Base-by-base conservation (phyloP, 2,888 invertebrate genomes). In the Polia nebulosa region DNA sequence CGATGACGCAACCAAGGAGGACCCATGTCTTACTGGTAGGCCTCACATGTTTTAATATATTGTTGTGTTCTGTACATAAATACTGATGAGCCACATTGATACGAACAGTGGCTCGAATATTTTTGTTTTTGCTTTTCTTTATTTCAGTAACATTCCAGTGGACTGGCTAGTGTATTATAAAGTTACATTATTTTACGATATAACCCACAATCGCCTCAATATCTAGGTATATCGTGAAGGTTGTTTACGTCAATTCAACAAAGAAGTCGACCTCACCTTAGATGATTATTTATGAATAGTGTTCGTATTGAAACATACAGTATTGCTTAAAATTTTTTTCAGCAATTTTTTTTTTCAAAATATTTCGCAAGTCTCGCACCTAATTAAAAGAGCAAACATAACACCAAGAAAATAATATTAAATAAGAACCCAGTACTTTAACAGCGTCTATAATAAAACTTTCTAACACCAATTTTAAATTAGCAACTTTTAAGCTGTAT, bases 1-100 rank as follows among this genome's bases (percentile, higher is more conserved):
- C 92, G 92, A 94, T 93, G 94, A 91, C 92, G 89, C 92, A 91
- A 88, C 93, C 91, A 94, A 88, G 92, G 94, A 93, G 94, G 92
- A 93, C 94, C 93, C 93, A 94, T 94, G 95, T 93, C 93, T 94
- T 93, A 92, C 94, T 94, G 95, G 95, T 95, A 94, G 88, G 95
- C 88, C 72, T 87, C 69, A 74, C 0, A 32, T 78, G 41, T 72
- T 78, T 72, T 66, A 58, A 56, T 27, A n/a, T n/a, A 27, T 15
- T 39, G 8, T 52, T 67, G 11, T 45, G 20, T 29, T n/a, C 13
- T 41, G 13, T 13, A 29, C 22, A 5, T 22, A 63, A 3, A 8
- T 29, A 39, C n/a, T 7, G 2, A n/a, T 2, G 39, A 41, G 39
- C 8, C 39, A n/a, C 39, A n/a, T 41, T 41, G n/a, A 8, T 22